These are phyloP conservation scores for Theretra japonica DNA, from an alignment of 2,888 invertebrate genomes.

Conservation along the genomic window DNA sequence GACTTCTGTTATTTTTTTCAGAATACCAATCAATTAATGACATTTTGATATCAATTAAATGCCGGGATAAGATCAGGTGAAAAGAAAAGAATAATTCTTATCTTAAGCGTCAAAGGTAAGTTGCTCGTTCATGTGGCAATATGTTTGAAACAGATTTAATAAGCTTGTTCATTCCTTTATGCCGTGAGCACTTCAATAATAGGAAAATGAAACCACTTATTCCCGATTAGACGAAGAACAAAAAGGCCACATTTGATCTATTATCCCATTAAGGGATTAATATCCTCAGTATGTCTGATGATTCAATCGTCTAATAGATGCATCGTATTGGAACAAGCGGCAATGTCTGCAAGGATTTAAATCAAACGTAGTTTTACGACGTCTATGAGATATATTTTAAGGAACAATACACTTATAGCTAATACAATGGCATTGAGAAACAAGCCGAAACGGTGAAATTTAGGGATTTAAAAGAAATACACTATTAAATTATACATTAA, in stretches of 20 bases:
- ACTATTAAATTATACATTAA: too few relatives aligned
- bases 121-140: too few relatives aligned
- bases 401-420: too few relatives aligned
- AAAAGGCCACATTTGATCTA: constrained; percentile 10
- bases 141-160: not conserved
- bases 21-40: too few relatives aligned
- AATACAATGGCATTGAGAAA: too few relatives aligned
- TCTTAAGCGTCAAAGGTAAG: too few relatives aligned
- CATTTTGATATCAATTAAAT: too few relatives aligned
- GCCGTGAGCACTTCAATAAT: constrained; percentile 28
- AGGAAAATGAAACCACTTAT: constrained; percentile 15
- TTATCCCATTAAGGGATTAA: constrained; percentile 26
- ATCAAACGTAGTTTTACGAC: not conserved
- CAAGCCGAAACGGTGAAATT: too few relatives aligned
- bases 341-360: not conserved
- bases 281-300: constrained; percentile 2
- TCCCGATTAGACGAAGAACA: constrained; percentile 9
- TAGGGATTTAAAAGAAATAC: too few relatives aligned
- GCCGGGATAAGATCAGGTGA: too few relatives aligned
- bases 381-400: not conserved
- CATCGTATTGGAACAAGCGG: not conserved
- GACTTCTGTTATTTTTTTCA: too few relatives aligned
- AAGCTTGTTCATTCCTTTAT: not conserved
- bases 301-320: constrained; percentile 13
- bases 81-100: too few relatives aligned